A percentile compares a stretch with the other conserved stretches of the same genome.
Evolutionary conservation across 2,113 vertebrate genomes (phyloP).

Genomic region (Pluvianellus socialis): DNA sequence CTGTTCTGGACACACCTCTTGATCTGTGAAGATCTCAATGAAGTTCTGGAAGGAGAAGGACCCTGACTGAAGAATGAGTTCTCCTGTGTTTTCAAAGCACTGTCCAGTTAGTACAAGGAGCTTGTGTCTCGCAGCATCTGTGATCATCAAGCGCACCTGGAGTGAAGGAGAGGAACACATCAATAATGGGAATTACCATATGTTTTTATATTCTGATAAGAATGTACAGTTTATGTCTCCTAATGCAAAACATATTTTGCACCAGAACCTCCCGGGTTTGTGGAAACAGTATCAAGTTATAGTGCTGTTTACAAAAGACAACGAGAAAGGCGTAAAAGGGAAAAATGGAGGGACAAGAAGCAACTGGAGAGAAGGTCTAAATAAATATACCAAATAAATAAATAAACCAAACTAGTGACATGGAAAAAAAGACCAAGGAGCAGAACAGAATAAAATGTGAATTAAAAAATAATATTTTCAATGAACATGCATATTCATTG

Average conservation of each 20-base stretch:
- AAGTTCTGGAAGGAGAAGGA: conserved; percentile 96
- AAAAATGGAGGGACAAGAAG: background rate
- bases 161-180: background rate
- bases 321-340: background rate
- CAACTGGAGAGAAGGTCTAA: background rate
- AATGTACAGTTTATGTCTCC: background rate
- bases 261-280: background rate
- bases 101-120: conserved; percentile 93
- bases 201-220: background rate
- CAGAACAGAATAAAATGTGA: background rate
- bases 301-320: background rate
- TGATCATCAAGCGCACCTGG: conserved; percentile 94
- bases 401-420: background rate
- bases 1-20: conserved; percentile 82
- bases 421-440: background rate
- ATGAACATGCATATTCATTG: background rate
- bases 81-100: conserved; percentile 92
- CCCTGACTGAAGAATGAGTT: conserved; percentile 95
- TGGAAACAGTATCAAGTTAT: background rate
- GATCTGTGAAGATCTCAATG: conserved; percentile 98
- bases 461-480: background rate
- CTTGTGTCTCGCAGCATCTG: conserved; percentile 92
- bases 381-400: background rate
- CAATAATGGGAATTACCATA: background rate
- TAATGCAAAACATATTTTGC: background rate